Percentiles rank a stretch among this genome's conserved stretches.
These are phyloP conservation scores for Itoplectis maculator DNA, from an alignment of 2,888 invertebrate genomes.

Conservation along the genomic window DNA sequence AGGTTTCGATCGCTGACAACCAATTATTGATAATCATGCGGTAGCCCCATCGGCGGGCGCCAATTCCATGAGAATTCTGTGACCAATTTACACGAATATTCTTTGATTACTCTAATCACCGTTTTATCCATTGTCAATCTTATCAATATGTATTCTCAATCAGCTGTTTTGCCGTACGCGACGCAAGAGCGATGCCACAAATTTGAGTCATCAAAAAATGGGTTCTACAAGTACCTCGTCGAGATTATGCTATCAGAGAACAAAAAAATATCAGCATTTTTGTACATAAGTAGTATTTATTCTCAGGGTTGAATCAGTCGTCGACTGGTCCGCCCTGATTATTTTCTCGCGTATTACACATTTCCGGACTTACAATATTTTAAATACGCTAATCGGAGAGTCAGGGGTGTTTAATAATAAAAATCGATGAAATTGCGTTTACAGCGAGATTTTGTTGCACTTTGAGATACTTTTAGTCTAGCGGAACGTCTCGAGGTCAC, in stretches of 20 bases:
- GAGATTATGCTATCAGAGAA: slow-evolving; percentile 30
- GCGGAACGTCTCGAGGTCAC: slow-evolving; percentile 42
- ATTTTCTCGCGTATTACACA: slow-evolving; percentile 4
- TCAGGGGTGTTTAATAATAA: neutral
- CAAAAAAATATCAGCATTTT: slow-evolving; percentile 58
- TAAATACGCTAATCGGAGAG: slow-evolving; percentile 35
- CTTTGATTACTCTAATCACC: slow-evolving; percentile 16
- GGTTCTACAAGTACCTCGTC: neutral
- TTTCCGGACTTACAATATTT: slow-evolving; percentile 23
- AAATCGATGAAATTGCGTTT: neutral
- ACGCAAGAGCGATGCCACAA: neutral
- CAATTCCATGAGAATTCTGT: slow-evolving; percentile 73
- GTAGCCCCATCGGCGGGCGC: slow-evolving; percentile 57
- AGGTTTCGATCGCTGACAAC: slow-evolving; percentile 18
- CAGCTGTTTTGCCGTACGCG: neutral
- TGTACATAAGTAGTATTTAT: slow-evolving; percentile 55
- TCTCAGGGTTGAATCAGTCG: slow-evolving; percentile 26
- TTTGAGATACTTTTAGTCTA: slow-evolving; percentile 19
- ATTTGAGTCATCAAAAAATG: neutral
- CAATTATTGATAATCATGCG: slow-evolving; percentile 25
- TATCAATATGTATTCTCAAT: slow-evolving; percentile 2
- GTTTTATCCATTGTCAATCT: slow-evolving; percentile 16
- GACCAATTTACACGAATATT: slow-evolving; percentile 77
- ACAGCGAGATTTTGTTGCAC: neutral
- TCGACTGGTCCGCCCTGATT: slow-evolving; percentile 4